Evolutionary conservation across 1,140 invertebrate species (phyloP), one percentile per base, ranked within the genome.

Genomic region (Hypothenemus hampei): DNA sequence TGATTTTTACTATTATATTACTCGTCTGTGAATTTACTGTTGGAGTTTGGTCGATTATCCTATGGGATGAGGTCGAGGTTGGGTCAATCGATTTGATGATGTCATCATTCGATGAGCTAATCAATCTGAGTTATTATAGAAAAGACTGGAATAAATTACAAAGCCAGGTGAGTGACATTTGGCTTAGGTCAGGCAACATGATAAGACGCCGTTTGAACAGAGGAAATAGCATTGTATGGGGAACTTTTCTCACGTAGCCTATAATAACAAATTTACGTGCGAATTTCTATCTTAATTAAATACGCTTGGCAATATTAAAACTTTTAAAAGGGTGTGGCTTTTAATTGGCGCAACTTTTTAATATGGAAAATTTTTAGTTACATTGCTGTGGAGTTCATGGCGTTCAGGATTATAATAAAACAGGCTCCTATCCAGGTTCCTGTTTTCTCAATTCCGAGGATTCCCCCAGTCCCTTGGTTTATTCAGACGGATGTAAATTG

Each of bases 241-340:
- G n/a, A n/a, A n/a, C n/a, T n/a, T n/a, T n/a, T n/a, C n/a, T n/a
- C n/a, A n/a, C n/a, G n/a, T n/a, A n/a, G n/a, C n/a, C n/a, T n/a
- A n/a, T n/a, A n/a, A n/a, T n/a, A n/a, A n/a, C n/a, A n/a, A n/a
- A n/a, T n/a, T n/a, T n/a, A n/a, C n/a, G n/a, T n/a, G n/a, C n/a
- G n/a, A n/a, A n/a, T n/a, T n/a, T n/a, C n/a, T n/a, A n/a, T n/a
- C n/a, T n/a, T n/a, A n/a, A n/a, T n/a, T n/a, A n/a, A n/a, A n/a
- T n/a, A n/a, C n/a, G n/a, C n/a, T n/a, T n/a, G n/a, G n/a, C n/a
- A n/a, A n/a, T n/a, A n/a, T n/a, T 82, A 84, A 79, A 81, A 83
- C 80, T n/a, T 84, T 82, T 79, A 82, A 81, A 85, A 83, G 80
- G 82, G 82, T 80, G 81, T 85, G 82, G 81, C 82, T 85, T 82